phyloP scores from a whole-genome alignment of 2,888 invertebrate genomes.

The Aromia moschata region DNA sequence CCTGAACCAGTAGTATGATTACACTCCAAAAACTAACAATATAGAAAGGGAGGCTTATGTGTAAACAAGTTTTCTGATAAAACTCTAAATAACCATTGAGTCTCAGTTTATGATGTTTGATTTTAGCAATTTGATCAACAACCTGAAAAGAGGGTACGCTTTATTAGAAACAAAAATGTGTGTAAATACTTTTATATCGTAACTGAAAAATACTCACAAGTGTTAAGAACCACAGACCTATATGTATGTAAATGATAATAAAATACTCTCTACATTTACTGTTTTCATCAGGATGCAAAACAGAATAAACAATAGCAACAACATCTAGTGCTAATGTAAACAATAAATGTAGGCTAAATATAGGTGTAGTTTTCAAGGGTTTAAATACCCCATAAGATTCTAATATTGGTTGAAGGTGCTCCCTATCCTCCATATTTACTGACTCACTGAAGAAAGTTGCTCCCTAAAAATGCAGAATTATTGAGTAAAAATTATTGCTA shows the following conservation, averaged over 20 bases:
- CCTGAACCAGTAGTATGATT: conserved; percentile 66
- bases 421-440: conserved; percentile 58
- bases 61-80: conserved; percentile 69
- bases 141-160: too few species aligned
- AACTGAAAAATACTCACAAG: conserved; percentile 65
- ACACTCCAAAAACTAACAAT: conserved; percentile 73
- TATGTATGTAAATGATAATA: conserved; percentile 68
- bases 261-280: conserved; percentile 68
- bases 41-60: conserved; percentile 70
- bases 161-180: too few species aligned
- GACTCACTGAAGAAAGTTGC: conserved; percentile 63
- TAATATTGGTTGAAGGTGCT: conserved; percentile 58
- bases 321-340: conserved; percentile 56
- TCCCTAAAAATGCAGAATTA: conserved; percentile 57
- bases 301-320: conserved; percentile 57
- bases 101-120: conserved; percentile 69
- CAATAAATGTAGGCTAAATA: conserved; percentile 55
- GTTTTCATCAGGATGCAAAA: conserved; percentile 58
- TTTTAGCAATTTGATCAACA: conserved; percentile 68
- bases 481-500: conserved; percentile 19
- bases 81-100: conserved; percentile 76
- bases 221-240: conserved; percentile 68
- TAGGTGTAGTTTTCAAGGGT: conserved; percentile 56
- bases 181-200: too few species aligned
- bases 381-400: conserved; percentile 60